Percentiles rank a stretch among this genome's conserved stretches.
These are phyloP conservation scores for Drosophila miranda DNA, from an alignment of 1,140 invertebrate species.

Conservation along the genomic window DNA sequence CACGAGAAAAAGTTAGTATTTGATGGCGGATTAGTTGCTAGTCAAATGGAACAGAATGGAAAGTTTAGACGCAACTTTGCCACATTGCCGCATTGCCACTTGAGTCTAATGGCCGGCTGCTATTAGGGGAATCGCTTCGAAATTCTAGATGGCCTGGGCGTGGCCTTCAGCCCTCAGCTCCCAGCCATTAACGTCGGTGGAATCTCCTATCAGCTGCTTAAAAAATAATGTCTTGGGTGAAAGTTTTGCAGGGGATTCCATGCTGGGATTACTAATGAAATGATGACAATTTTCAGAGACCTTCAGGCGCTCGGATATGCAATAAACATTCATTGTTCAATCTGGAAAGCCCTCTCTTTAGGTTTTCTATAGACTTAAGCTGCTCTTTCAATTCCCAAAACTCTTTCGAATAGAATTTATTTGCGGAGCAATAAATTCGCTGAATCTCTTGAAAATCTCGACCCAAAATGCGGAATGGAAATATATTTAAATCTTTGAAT, in stretches of 20 bases:
- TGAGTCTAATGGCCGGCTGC: conserved; percentile 37
- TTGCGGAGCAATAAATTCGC: conserved; percentile 59
- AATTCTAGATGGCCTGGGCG: conserved; percentile 41
- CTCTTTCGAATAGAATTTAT: conserved; percentile 58
- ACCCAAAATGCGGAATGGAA: conserved; percentile 42
- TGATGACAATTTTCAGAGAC: too few relatives aligned
- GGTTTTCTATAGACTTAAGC: conserved; percentile 29
- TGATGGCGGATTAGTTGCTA: conserved; percentile 43
- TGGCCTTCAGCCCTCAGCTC: conserved; percentile 1
- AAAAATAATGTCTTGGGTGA: conserved; percentile 32
- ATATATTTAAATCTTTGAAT: conserved; percentile 69
- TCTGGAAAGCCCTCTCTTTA: background rate
- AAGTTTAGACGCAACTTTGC: conserved; percentile 39
- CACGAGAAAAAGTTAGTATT: conserved; percentile 49
- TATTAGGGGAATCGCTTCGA: conserved; percentile 36
- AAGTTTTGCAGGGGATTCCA: conserved; percentile 19
- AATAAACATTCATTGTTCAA: conserved; percentile 7
- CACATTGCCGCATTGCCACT: conserved; percentile 35
- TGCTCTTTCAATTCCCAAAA: conserved; percentile 41
- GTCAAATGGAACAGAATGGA: conserved; percentile 46
- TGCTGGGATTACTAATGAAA: background rate
- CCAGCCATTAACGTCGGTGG: conserved; percentile 22
- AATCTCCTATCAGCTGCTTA: conserved; percentile 27
- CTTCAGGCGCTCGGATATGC: background rate
- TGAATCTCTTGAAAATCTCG: conserved; percentile 46